Conservation (phyloP, 2,113 vertebrate genomes). For the Indicator indicator region DNA sequence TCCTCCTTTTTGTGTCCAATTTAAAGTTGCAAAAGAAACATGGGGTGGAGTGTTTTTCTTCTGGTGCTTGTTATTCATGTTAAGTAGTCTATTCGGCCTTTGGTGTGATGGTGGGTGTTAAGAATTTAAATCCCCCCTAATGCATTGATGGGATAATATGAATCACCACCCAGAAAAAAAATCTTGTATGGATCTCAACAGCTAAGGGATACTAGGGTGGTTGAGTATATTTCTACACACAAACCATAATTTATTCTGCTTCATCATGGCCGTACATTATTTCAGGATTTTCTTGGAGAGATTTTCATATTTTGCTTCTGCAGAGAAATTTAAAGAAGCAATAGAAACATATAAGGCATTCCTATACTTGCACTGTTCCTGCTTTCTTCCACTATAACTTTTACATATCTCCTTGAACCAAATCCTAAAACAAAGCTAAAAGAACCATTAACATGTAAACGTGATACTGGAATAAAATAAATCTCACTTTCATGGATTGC, state of each 20-base stretch:
- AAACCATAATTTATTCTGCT: background rate
- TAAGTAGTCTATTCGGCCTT: slow-evolving; percentile 67
- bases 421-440: background rate
- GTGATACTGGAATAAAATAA: background rate
- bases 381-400: background rate
- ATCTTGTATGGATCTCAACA: background rate
- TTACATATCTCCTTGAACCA: background rate
- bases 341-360: background rate
- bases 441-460: background rate
- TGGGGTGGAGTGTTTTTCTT: slow-evolving; percentile 71
- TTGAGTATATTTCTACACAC: background rate
- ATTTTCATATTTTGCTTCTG: background rate
- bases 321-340: background rate
- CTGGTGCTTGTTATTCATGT: slow-evolving; percentile 74
- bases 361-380: background rate
- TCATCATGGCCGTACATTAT: background rate
- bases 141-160: slow-evolving; percentile 58
- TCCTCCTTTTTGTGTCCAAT: slow-evolving; percentile 69
- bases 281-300: background rate
- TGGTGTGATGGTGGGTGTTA: slow-evolving; percentile 67
- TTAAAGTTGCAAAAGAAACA: slow-evolving; percentile 76
- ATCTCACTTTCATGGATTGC: background rate
- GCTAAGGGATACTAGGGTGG: background rate
- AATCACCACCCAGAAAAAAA: slow-evolving; percentile 64
- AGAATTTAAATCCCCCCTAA: slow-evolving; percentile 69